Conservation (phyloP, 1,140 invertebrate genomes). For the Drosophila sp. region DNA sequence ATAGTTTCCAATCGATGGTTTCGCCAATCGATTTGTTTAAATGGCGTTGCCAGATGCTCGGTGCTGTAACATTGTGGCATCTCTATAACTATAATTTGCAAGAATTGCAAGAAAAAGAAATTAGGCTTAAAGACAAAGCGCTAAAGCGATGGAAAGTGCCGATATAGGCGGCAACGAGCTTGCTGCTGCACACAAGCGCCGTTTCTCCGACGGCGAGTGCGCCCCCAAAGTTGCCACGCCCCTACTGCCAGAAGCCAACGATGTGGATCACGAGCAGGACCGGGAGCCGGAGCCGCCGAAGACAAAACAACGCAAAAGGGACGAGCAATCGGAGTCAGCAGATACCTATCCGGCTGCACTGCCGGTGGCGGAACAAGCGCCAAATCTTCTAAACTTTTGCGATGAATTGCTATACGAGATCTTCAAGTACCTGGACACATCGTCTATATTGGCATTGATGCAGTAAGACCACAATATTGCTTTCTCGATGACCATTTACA, state of each 20-base stretch:
- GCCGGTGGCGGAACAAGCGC: not conserved
- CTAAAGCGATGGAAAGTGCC: slow-evolving; percentile 54
- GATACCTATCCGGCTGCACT: not conserved
- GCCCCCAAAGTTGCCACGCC: slow-evolving; percentile 19
- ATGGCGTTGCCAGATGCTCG: not conserved
- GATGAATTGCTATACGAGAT: slow-evolving; percentile 85
- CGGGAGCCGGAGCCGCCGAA: slow-evolving; percentile 24
- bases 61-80: not conserved
- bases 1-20: not conserved
- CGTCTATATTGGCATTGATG: slow-evolving; percentile 84
- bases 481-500: not conserved
- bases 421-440: slow-evolving; percentile 83
- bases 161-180: slow-evolving; percentile 54
- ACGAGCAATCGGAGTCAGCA: slow-evolving; percentile 17
- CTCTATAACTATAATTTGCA: slow-evolving; percentile 39
- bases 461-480: slow-evolving; percentile 76
- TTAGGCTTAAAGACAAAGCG: slow-evolving; percentile 32
- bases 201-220: slow-evolving; percentile 48
- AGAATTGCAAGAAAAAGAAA: slow-evolving; percentile 36
- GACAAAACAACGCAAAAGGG: slow-evolving; percentile 59
- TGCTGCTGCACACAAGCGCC: slow-evolving; percentile 63
- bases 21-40: no score
- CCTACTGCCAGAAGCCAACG: not conserved
- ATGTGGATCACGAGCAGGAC: slow-evolving; percentile 12
- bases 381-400: slow-evolving; percentile 75